Percentiles rank a stretch among this genome's conserved stretches.
Conservation (phyloP, 2,113 vertebrate species). For the Labrus mixtus region DNA sequence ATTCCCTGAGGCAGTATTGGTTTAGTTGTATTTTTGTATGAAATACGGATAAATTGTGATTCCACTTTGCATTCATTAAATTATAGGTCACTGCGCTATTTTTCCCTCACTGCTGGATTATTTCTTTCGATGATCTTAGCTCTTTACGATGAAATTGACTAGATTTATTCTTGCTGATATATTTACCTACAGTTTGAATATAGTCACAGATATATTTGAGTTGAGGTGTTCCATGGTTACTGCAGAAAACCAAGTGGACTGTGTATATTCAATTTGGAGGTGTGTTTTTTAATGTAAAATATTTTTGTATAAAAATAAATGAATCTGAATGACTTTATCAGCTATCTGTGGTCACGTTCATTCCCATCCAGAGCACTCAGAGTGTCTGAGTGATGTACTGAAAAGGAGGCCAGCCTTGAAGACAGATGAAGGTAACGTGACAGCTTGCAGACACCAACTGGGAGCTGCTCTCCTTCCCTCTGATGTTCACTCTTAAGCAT, state of each 20-base stretch:
- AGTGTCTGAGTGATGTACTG: conserved; percentile 1
- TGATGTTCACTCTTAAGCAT: conserved; percentile 22
- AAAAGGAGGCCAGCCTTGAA: conserved; percentile 27
- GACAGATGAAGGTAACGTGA: conserved; percentile 38
- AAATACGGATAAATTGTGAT: conserved; percentile 60
- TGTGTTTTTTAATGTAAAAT: conserved; percentile 85
- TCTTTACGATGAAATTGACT: conserved; percentile 35
- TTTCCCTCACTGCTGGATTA: not conserved
- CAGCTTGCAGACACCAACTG: conserved; percentile 52
- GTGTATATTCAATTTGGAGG: conserved; percentile 76
- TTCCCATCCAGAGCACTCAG: not conserved
- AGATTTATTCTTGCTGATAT: conserved; percentile 67
- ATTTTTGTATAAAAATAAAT: conserved; percentile 85
- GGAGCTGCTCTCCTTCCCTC: conserved; percentile 30
- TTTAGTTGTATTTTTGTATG: conserved; percentile 73
- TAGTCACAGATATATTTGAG: conserved; percentile 81
- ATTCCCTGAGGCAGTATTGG: conserved; percentile 38
- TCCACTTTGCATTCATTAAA: conserved; percentile 45
- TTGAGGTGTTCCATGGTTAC: conserved; percentile 72
- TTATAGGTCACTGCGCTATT: conserved; percentile 7
- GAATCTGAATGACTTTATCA: conserved; percentile 36
- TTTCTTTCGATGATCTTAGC: not conserved
- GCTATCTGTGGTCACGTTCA: not conserved
- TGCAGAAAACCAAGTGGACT: conserved; percentile 58
- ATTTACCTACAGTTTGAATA: conserved; percentile 79